These are phyloP conservation scores for Melinaea menophilus DNA, from an alignment of 2,888 invertebrate species.

Conservation along the genomic window DNA sequence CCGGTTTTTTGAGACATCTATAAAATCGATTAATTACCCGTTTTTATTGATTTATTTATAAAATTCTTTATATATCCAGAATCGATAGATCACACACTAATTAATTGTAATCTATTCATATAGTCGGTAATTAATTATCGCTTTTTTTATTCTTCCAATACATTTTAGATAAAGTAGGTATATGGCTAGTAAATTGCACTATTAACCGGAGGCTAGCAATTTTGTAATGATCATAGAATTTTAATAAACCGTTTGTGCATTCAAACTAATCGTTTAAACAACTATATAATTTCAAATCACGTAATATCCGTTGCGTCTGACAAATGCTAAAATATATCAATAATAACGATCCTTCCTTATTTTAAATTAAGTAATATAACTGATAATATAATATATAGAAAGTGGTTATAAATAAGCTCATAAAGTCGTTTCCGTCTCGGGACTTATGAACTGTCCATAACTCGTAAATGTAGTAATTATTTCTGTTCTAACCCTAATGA, in stretches of 20 bases:
- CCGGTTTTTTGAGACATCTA: conserved; percentile 44
- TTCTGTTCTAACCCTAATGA: conserved; percentile 12
- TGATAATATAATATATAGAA: no score
- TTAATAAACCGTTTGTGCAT: not conserved
- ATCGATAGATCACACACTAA: not conserved
- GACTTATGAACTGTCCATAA: no score
- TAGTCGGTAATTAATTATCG: no score
- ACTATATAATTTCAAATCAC: conserved; percentile 1
- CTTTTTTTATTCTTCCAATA: no score
- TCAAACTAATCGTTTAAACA: no score
- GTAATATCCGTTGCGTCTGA: not conserved
- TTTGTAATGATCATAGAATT: not conserved
- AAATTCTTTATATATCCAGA: not conserved
- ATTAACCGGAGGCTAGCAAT: not conserved
- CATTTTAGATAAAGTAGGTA: no score
- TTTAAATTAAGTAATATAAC: no score
- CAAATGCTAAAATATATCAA: not conserved
- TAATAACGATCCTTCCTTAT: not conserved
- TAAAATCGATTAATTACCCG: conserved; percentile 13
- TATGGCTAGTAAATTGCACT: not conserved
- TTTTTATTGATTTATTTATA: not conserved
- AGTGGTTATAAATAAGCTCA: no score
- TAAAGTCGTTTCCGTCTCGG: no score
- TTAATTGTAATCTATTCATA: not conserved
- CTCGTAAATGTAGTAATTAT: not conserved